phyloP scores from a whole-genome alignment of 2,113 vertebrate species.

The Gymnarchus niloticus region DNA sequence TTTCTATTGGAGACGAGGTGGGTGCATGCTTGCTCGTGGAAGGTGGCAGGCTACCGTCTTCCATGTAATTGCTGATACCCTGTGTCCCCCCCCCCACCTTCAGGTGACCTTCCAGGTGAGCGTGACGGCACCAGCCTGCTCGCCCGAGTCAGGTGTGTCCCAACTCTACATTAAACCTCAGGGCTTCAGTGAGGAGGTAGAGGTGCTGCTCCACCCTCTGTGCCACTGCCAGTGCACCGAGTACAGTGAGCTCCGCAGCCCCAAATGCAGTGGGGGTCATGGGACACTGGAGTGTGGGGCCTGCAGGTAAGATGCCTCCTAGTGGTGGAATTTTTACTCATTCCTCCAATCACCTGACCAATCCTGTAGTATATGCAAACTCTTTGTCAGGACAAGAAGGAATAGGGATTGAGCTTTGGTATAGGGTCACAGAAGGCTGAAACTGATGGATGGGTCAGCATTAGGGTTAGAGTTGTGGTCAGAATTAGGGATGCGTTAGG shows the following conservation, averaged over 20 bases:
- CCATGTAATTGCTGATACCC: not conserved
- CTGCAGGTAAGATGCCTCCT: conserved; percentile 23
- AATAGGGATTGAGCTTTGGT: not conserved
- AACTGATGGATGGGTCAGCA: too few relatives aligned
- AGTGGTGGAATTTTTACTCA: not conserved
- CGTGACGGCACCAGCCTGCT: conserved; percentile 24
- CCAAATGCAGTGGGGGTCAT: conserved; percentile 22
- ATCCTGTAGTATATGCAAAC: not conserved
- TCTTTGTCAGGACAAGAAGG: not conserved
- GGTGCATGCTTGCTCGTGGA: not conserved
- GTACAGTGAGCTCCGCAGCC: not conserved
- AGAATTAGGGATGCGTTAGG: too few relatives aligned
- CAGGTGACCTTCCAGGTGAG: conserved; percentile 37
- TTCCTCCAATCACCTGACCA: not conserved
- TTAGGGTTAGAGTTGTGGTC: too few relatives aligned
- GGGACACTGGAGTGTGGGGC: conserved; percentile 32
- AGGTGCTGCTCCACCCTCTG: conserved; percentile 22
- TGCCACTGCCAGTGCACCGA: conserved; percentile 30
- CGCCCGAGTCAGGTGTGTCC: not conserved
- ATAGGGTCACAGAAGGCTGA: not conserved
- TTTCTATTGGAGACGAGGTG: conserved; percentile 30
- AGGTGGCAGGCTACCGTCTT: too few relatives aligned
- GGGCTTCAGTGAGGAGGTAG: conserved; percentile 30
- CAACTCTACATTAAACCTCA: conserved; percentile 21
- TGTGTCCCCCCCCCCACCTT: not conserved